A percentile compares a stretch with the other conserved stretches of the same genome.
Evolutionary conservation across 92 coral and sea anemone species (phyloP).

Genomic region (Diadumene lineata): DNA sequence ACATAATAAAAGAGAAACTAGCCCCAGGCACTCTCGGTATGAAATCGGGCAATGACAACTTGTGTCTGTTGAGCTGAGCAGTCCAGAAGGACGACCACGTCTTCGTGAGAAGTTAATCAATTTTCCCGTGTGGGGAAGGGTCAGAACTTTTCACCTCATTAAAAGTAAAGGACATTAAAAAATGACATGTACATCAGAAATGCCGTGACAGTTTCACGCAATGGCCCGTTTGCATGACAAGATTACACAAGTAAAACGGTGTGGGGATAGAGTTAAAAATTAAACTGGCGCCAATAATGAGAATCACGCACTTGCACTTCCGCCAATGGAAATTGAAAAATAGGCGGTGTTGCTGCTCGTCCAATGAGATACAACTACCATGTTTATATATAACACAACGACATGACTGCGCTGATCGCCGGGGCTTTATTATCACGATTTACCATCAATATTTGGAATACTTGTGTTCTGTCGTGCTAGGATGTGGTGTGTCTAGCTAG

Average conservation of each 20-base stretch:
- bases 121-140: conserved; percentile 8
- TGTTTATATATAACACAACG: conserved; percentile 17
- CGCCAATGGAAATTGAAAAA: conserved; percentile 18
- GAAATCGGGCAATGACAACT: too few relatives aligned
- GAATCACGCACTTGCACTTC: conserved; percentile 16
- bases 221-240: too few relatives aligned
- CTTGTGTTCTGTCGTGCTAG: conserved; percentile 8
- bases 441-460: conserved; percentile 5
- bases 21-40: too few relatives aligned
- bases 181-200: background rate
- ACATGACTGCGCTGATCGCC: conserved; percentile 13
- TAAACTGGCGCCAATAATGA: background rate
- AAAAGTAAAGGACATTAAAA: background rate
- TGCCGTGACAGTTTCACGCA: too few relatives aligned
- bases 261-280: too few relatives aligned
- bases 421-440: conserved; percentile 2
- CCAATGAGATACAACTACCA: conserved; percentile 8
- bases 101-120: too few relatives aligned
- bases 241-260: too few relatives aligned
- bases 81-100: too few relatives aligned
- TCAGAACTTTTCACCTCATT: background rate
- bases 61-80: too few relatives aligned
- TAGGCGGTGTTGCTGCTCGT: conserved; percentile 1
- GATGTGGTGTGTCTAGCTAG: background rate
- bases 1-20: too few relatives aligned